Percentiles rank a stretch among this genome's conserved stretches.
These are phyloP conservation scores for human (Homo sapiens) DNA, from an alignment of 2,113 vertebrate species.

Conservation along the genomic window GRCh38 chr3:88820001-88820500, in stretches of 20 bases:
- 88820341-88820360: neutral
- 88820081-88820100: neutral
- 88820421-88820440: neutral
- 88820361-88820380: neutral
- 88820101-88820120: neutral
- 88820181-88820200: neutral
- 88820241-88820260: neutral
- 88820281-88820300: neutral
- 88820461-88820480: neutral
- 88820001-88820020: neutral
- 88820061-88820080: neutral
- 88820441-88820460: neutral
- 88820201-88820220: neutral
- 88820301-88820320: neutral
- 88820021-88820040: neutral
- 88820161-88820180: neutral
- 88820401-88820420: neutral
- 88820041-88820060: neutral
- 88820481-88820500: neutral
- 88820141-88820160: neutral
- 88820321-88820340: neutral
- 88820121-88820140: neutral
- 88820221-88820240: neutral
- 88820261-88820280: neutral
- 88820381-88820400: neutral